phyloP scores from a whole-genome alignment of 2,888 invertebrate species.

The Ennomos erosarius region DNA sequence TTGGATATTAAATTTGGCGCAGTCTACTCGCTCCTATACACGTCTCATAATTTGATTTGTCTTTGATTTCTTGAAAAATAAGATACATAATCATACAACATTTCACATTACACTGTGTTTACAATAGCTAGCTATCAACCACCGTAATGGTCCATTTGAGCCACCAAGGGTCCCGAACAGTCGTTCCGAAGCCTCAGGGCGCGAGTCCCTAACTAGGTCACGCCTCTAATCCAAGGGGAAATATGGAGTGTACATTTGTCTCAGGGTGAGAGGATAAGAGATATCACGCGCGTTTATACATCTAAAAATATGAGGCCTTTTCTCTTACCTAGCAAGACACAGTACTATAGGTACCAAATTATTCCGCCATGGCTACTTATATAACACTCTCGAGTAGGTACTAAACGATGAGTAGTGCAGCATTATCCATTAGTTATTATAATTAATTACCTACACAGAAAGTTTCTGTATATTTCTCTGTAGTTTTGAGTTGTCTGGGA shows the following conservation, averaged over 20 bases:
- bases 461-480: too few relatives aligned
- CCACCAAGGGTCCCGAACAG: constrained; percentile 14
- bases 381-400: too few relatives aligned
- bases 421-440: too few relatives aligned
- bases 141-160: constrained; percentile 9
- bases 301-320: neutral
- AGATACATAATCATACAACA: too few relatives aligned
- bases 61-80: constrained; percentile 40
- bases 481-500: too few relatives aligned
- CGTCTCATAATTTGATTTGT: constrained; percentile 66
- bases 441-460: too few relatives aligned
- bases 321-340: too few relatives aligned
- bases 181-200: constrained; percentile 9
- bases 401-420: too few relatives aligned
- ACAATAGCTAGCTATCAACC: constrained; percentile 21
- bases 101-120: constrained; percentile 2
- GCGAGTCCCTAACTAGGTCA: constrained; percentile 23
- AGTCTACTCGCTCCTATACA: constrained; percentile 46
- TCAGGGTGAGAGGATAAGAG: constrained; percentile 7
- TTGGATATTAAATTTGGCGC: constrained; percentile 62
- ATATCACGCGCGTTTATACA: constrained; percentile 3
- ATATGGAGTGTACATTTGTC: constrained; percentile 13
- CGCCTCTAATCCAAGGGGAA: constrained; percentile 14
- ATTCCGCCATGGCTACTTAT: too few relatives aligned
- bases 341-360: too few relatives aligned